phyloP scores from a whole-genome alignment of 2,888 invertebrate species.

The Bellardia pandia region DNA sequence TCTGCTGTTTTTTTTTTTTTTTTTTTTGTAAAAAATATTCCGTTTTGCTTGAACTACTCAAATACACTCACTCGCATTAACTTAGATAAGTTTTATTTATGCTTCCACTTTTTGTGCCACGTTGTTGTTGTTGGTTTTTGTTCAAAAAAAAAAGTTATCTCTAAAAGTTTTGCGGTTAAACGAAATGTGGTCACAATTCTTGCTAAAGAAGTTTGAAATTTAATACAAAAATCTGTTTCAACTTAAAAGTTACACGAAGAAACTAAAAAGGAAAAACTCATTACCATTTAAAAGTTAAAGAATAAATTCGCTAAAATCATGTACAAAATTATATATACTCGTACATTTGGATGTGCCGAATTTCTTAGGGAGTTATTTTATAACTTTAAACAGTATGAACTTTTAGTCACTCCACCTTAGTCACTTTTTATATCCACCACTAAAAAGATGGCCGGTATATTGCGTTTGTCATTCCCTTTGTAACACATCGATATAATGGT shows the following conservation, averaged over 20 bases:
- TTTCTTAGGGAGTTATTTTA: too few relatives aligned
- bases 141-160: slow-evolving; percentile 52
- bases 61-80: background rate
- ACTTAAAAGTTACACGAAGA: slow-evolving; percentile 24
- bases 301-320: slow-evolving; percentile 3
- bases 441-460: too few relatives aligned
- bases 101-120: background rate
- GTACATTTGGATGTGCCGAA: too few relatives aligned
- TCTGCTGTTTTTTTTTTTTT: slow-evolving; percentile 21
- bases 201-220: slow-evolving; percentile 58
- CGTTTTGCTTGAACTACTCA: slow-evolving; percentile 37
- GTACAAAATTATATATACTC: background rate
- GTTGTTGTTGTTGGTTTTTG: slow-evolving; percentile 19
- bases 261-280: slow-evolving; percentile 24
- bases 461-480: too few relatives aligned
- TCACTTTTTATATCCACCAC: too few relatives aligned
- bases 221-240: slow-evolving; percentile 55
- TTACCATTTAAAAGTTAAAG: slow-evolving; percentile 32
- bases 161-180: slow-evolving; percentile 69
- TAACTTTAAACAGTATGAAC: too few relatives aligned
- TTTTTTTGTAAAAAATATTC: slow-evolving; percentile 33
- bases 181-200: slow-evolving; percentile 65
- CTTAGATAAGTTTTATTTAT: slow-evolving; percentile 31
- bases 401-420: too few relatives aligned
- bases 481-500: too few relatives aligned